phyloP scores from a whole-genome alignment of 2,113 vertebrate species.

The Gobio gobio region DNA sequence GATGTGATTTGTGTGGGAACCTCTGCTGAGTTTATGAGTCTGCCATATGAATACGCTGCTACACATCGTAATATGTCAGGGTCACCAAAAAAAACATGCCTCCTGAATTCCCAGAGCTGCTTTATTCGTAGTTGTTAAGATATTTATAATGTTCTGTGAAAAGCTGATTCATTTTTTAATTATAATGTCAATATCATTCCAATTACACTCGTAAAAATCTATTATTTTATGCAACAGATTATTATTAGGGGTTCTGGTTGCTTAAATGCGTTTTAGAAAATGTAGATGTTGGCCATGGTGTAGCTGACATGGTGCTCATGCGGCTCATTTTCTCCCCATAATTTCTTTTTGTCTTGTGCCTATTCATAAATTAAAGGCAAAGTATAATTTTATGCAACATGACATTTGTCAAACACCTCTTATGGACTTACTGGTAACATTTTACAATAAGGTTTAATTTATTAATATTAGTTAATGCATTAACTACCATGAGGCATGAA shows the following conservation, averaged over 20 bases:
- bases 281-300: no score
- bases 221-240: not conserved
- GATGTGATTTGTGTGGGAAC: constrained; percentile 60
- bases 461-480: no score
- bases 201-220: not conserved
- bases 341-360: no score
- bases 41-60: constrained; percentile 47
- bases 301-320: no score
- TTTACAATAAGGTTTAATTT: no score
- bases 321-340: no score
- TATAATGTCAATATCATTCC: not conserved
- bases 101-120: not conserved
- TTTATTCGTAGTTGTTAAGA: not conserved
- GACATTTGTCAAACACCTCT: no score
- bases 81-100: constrained; percentile 13
- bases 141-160: not conserved
- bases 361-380: no score
- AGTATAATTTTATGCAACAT: no score
- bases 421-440: no score
- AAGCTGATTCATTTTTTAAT: not conserved
- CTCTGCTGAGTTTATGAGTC: constrained; percentile 49
- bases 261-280: not conserved
- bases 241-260: not conserved
- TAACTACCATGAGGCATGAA: no score
- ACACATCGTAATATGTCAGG: constrained; percentile 35